Base-by-base conservation (phyloP, 2,113 vertebrate species). In the Tupaia tana region DNA sequence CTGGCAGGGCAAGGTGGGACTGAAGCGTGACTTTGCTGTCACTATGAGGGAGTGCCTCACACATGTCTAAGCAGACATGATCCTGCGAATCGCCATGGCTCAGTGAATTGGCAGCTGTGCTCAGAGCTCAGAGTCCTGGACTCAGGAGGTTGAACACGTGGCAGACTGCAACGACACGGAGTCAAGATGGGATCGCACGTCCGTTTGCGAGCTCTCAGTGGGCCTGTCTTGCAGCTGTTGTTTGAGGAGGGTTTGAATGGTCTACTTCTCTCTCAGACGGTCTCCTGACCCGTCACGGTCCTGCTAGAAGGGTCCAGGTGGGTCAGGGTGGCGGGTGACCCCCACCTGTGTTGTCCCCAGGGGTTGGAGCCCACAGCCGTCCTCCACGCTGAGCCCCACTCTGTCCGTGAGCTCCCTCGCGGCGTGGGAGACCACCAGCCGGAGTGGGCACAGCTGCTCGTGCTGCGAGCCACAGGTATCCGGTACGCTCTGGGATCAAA, bases 1-100 rank as follows among this genome's bases (percentile, higher is more conserved):
- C 43, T 43, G 43, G 43, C 43, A 43, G 43, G 43, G 43, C 43
- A 43, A 43, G 43, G 43, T 43, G 43, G 43, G 43, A 43, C 43
- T 43, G 43, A 43, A 43, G 43, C 43, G 43, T 43, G 43, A 6
- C 43, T 43, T n/a, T n/a, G n/a, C 8, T 31, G 9, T 16, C 20
- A 16, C 34, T 29, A 10, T 22, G 16, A 27, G 3, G 11, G 64
- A 8, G 0, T 0, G 14, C 13, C 12, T 31, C 15, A 1, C 54
- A 1, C 2, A 3, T 7, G 18, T 13, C 10, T 15, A 25, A 14
- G 84, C 8, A 1, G 0, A n/a, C 0, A 2, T 11, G 0, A 3
- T 20, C 20, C 5, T 6, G 9, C 1, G 24, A 20, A 2, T 34
- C 7, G 0, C 22, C 11, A 5, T 3, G 1, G 14, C 12, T 34